Evolutionary conservation across 2,113 vertebrate species (phyloP), one percentile per base, ranked within the genome.

Genomic region (Abramis brama): DNA sequence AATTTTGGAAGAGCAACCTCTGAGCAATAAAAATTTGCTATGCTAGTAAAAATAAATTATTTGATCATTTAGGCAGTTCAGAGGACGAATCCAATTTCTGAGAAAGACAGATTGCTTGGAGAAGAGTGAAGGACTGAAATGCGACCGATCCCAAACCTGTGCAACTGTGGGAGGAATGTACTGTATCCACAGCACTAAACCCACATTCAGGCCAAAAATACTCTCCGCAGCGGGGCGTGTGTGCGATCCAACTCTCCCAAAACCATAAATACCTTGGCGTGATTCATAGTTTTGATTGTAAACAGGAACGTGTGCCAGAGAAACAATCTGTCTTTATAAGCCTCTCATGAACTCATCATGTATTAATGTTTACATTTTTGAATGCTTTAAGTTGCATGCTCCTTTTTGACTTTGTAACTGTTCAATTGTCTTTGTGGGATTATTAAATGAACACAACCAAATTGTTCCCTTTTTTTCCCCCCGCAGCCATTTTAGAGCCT

Each of bases 191-290:
- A 77, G 17, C 86, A 79, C 55, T 47, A 87, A 87, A 87, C 79
- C 84, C 78, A 88, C 82, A 84, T 68, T 85, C 86, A 83, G 79
- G 76, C 86, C 86, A 83, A 85, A 83, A 84, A 89, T 89, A 87
- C 86, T 87, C 85, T 84, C 83, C 79, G 73, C 86, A 79, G 88
- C 82, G 76, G 79, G 78, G 83, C 60, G 81, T 82, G 52, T 84
- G 87, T 86, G 77, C 81, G 74, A 59, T 89, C 87, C 86, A 84
- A 68, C 70, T 75, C 79, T 87, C 77, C 87, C 81, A 74, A 87
- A 79, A 89, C 83, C 85, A 87, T 57, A 87, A 89, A 89, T 86
- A 85, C 74, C 85, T 82, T 88, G 87, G 83, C 81, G 50, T 76
- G 88, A 66, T 79, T 88, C 76, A 70, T 73, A 21, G 9, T 76